A percentile compares a stretch with the other conserved stretches of the same genome.
Evolutionary conservation across 2,113 vertebrate genomes (phyloP).

Genomic region (Gorsachius goisagi): DNA sequence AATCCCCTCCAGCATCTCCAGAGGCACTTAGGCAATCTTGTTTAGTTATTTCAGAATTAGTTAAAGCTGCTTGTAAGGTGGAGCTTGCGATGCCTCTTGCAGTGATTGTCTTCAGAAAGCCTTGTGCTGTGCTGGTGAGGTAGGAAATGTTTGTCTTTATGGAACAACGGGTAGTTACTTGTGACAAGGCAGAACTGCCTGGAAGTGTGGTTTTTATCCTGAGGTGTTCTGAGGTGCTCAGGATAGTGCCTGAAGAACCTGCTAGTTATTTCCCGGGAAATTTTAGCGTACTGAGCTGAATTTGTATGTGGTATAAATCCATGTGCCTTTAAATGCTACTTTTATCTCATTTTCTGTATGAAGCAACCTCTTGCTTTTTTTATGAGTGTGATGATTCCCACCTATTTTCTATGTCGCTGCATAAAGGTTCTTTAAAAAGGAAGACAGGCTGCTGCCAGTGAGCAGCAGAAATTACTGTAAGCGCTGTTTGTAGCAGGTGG

Average conservation of each 20-base stretch:
- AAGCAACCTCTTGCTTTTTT: background rate
- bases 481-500: accelerated
- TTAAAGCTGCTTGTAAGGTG: background rate
- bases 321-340: constrained; percentile 67
- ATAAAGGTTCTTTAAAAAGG: background rate
- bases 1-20: background rate
- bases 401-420: background rate
- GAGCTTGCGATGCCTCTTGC: background rate
- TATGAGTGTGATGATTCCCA: background rate
- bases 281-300: background rate
- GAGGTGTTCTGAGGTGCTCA: background rate
- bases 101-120: background rate
- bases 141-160: background rate
- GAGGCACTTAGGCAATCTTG: background rate
- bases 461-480: background rate
- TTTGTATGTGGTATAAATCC: constrained; percentile 6
- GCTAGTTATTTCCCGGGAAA: background rate
- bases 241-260: background rate
- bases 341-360: background rate
- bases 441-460: background rate
- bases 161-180: background rate
- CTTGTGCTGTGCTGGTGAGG: background rate
- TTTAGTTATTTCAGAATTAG: background rate
- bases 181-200: background rate
- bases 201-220: background rate